A percentile compares a stretch with the other conserved stretches of the same genome.
Conservation (phyloP, 2,888 invertebrate genomes). For the Plebejus melissa region DNA sequence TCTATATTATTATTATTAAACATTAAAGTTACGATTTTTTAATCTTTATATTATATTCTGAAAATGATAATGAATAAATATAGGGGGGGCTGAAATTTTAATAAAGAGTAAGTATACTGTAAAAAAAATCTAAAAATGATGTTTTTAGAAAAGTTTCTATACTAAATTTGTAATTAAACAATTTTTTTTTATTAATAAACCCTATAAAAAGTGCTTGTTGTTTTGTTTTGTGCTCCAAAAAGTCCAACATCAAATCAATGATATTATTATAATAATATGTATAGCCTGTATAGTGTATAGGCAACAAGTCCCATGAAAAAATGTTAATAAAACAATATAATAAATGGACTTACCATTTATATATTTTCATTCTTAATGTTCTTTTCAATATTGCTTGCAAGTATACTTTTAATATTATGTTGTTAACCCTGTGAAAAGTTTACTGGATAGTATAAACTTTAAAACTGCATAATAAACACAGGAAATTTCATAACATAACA, state of each 20-base stretch:
- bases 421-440: neutral
- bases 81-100: no score
- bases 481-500: neutral
- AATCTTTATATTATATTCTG: no score
- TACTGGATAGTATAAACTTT: neutral
- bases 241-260: neutral
- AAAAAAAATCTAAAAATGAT: no score
- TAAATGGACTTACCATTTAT: neutral
- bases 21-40: neutral
- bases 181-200: neutral
- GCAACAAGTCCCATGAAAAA: neutral
- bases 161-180: neutral
- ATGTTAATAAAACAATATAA: neutral
- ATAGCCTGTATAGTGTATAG: no score
- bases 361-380: neutral
- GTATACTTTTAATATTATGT: neutral
- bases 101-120: no score
- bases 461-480: neutral
- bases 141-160: neutral
- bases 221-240: neutral
- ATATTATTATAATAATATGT: no score
- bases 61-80: no score
- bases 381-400: neutral
- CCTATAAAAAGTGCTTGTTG: neutral
- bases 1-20: neutral